Evolutionary conservation across 2,797 vertebrate genomes (phyloP).

Genomic region (Peromyscus aztecus): DNA sequence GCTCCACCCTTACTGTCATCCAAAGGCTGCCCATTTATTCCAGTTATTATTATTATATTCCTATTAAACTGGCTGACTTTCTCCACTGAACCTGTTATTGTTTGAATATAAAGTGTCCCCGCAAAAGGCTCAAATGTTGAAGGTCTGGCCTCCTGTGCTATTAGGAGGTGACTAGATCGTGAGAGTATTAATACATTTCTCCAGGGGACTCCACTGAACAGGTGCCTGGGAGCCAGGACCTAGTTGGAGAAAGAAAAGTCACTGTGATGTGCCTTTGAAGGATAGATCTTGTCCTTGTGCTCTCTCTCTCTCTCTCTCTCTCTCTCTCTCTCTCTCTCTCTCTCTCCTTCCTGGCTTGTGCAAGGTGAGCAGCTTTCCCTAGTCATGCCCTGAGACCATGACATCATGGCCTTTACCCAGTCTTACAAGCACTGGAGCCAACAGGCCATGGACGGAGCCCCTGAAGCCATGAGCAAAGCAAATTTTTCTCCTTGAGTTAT

Average conservation of each 20-base stretch:
- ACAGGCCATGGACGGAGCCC: neutral
- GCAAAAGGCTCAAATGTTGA: neutral
- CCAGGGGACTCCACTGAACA: neutral
- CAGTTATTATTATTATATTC: rapidly evolving
- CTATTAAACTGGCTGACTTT: rapidly evolving
- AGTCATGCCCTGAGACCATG: neutral
- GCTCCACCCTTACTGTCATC: rapidly evolving
- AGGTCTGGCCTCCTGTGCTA: neutral
- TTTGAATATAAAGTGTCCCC: neutral
- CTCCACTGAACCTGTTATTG: neutral
- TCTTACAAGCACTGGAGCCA: neutral
- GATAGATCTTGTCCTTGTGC: neutral
- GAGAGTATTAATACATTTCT: neutral
- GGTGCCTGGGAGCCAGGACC: neutral
- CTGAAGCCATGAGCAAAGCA: neutral
- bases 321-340: neutral
- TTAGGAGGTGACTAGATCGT: neutral
- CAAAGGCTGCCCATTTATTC: neutral
- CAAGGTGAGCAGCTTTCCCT: neutral
- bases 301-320: neutral
- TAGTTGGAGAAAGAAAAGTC: neutral
- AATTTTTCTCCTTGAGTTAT: neutral
- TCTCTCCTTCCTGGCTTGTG: no score
- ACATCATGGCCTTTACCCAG: neutral
- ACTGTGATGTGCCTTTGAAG: neutral